Evolutionary conservation across 2,888 invertebrate genomes (phyloP).

Genomic region (Perdita meconis): DNA sequence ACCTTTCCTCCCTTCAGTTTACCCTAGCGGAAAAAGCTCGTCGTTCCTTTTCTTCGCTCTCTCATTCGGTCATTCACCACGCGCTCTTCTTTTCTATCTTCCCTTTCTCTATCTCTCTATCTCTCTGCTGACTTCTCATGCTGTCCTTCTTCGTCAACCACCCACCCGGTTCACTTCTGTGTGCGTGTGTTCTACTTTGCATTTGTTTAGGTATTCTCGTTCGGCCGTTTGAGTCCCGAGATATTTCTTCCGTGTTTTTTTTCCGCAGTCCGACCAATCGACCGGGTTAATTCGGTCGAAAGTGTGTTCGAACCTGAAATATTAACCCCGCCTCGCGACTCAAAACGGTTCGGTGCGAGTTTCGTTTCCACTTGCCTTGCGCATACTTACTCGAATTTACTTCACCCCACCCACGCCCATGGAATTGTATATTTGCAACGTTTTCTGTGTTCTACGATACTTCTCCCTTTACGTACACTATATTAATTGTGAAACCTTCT

Average conservation of each 20-base stretch:
- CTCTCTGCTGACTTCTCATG: slow-evolving; percentile 41
- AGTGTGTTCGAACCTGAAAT: too few relatives aligned
- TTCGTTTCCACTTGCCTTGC: slow-evolving; percentile 47
- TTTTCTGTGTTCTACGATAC: slow-evolving; percentile 50
- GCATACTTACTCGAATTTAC: slow-evolving; percentile 42
- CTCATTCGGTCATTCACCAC: slow-evolving; percentile 40
- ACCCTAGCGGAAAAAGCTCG: slow-evolving; percentile 20
- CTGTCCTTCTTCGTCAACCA: slow-evolving; percentile 22
- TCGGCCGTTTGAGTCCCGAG: slow-evolving; percentile 62
- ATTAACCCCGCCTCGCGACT: too few relatives aligned
- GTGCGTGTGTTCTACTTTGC: slow-evolving; percentile 70
- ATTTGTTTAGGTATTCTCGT: slow-evolving; percentile 54
- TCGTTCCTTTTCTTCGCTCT: slow-evolving; percentile 51
- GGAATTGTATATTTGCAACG: slow-evolving; percentile 29
- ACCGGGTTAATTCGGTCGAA: slow-evolving; percentile 46
- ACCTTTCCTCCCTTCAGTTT: slow-evolving; percentile 14
- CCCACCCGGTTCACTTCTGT: slow-evolving; percentile 52
- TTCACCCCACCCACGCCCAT: slow-evolving; percentile 23
- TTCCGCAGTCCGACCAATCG: neutral
- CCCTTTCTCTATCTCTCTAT: too few relatives aligned
- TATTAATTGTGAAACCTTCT: slow-evolving; percentile 13
- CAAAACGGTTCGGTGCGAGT: slow-evolving; percentile 19
- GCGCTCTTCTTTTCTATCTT: too few relatives aligned
- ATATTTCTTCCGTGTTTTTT: slow-evolving; percentile 6
- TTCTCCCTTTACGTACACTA: slow-evolving; percentile 44